Base-by-base conservation (phyloP, 2,113 vertebrate genomes). In the Pachyramphus minor region DNA sequence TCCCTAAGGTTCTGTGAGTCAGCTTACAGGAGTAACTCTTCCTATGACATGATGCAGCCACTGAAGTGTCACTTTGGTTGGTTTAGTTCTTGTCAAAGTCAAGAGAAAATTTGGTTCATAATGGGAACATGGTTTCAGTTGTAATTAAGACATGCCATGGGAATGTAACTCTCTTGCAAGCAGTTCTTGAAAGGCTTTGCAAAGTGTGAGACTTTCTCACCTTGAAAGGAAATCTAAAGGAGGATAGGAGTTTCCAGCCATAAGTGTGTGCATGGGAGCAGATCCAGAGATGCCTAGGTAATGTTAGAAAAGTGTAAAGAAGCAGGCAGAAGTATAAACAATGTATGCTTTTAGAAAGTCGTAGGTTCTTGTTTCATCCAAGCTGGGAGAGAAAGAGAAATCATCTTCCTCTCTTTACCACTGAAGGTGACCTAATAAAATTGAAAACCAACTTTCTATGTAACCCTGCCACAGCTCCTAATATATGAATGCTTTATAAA, bases 161-260 rank as follows among this genome's bases (percentile, higher is more conserved):
- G 63, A 77, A 79, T 50, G 23, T 75, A 37, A 31, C 19, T 78
- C 14, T 67, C 18, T 80, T 85, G 27, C 50, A 66, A 76, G 58
- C 53, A 69, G 33, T 35, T 96, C 83, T 74, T 90, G 33, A 90
- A 91, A 85, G 25, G 45, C 39, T 77, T 91, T 95, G 71, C 6
- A 31, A 76, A 78, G 44, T 0, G 0, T 20, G 28, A 86, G 50
- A 24, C 12, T 37, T 23, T 71, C 41, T 85, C 15, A n/a, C 31
- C 39, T 45, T 76, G 30, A 69, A 59, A 0, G 1, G 41, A 66
- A 58, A 60, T 87, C 30, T 71, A 72, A 84, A 53, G 53, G 39
- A 91, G 12, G 56, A n/a, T 25, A 53, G 49, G 58, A 73, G 11
- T 71, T 93, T 84, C 33, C 33, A 63, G 59, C 42, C 4, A 0